These are phyloP conservation scores for Mongoloraphidia duomilia DNA, from an alignment of 2,888 invertebrate species.

Conservation along the genomic window DNA sequence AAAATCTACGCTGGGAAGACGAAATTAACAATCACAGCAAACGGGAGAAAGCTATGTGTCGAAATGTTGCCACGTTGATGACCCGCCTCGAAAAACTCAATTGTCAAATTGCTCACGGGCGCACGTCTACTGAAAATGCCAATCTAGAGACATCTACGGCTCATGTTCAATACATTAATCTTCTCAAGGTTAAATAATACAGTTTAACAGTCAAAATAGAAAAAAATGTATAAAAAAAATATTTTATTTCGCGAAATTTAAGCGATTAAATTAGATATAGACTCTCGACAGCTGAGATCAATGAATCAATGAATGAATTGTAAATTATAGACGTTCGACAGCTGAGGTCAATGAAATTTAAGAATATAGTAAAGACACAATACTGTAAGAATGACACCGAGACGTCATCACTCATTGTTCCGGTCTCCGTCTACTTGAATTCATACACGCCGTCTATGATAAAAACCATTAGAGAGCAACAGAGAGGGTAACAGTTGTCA, in stretches of 20 bases:
- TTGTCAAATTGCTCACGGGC: slow-evolving; percentile 14
- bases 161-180: background rate
- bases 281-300: background rate
- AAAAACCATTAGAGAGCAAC: no score
- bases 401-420: no score
- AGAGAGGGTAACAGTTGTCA: no score
- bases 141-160: background rate
- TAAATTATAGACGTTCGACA: no score
- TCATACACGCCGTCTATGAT: no score
- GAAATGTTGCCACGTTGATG: slow-evolving; percentile 43
- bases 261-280: no score
- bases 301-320: no score
- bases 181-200: background rate
- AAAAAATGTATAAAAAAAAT: no score
- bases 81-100: slow-evolving; percentile 44
- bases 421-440: no score
- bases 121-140: background rate
- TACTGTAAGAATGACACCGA: no score
- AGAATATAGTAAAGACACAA: background rate
- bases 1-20: slow-evolving; percentile 51
- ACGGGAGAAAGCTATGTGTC: slow-evolving; percentile 40
- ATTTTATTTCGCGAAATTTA: no score
- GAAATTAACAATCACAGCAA: slow-evolving; percentile 42
- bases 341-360: background rate
- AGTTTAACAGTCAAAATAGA: no score